Evolutionary conservation across 2,888 invertebrate genomes (phyloP), one percentile per base, ranked within the genome.

Genomic region (Sinopyrophorus schimmeli): DNA sequence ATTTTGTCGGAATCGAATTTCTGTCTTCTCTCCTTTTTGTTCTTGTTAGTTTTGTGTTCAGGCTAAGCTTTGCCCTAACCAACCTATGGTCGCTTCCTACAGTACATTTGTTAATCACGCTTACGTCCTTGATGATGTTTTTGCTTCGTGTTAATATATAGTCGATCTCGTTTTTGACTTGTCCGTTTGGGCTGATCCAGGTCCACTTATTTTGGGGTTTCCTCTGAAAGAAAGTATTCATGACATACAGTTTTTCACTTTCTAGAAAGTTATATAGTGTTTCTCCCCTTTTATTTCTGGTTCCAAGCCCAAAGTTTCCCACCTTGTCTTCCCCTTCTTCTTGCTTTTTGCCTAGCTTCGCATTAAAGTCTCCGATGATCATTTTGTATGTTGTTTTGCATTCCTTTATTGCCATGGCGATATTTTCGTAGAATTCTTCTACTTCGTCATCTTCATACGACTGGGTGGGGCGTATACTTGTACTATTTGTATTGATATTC

Each of bases 231-330:
- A 39, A 58, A 1, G 57, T 61, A 44, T 61, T 61, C 26, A 61
- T 12, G 2, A 61, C 58, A 5, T 55, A 14, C 5, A 59, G 14
- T 6, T 59, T 53, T 12, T 61, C 27, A 57, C 59, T 57, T 5
- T 10, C 16, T 1, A 60, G 58, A 24, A 47, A 61, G 1, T 61
- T 42, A 4, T 61, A 39, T 5, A 62, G 47, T 53, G 38, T 57
- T 12, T 59, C 46, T 7, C 60, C 59, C 53, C 58, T 57, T 4
- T 47, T 20, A 27, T 62, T 64, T 53, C 62, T 59, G 14, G 18
- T 26, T 0, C 59, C 57, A 6, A 56, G 49, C 5, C 57, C 60
- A 15, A 55, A 9, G n/a, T 9, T 34, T 31, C 11, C 11, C 9
- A 17, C 20, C 17, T 18, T 20, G 18, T 18, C 18, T 10, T 17